A percentile compares a stretch with the other conserved stretches of the same genome.
Evolutionary conservation across 1,140 invertebrate species (phyloP).

Genomic region (Gryon sp.): DNA sequence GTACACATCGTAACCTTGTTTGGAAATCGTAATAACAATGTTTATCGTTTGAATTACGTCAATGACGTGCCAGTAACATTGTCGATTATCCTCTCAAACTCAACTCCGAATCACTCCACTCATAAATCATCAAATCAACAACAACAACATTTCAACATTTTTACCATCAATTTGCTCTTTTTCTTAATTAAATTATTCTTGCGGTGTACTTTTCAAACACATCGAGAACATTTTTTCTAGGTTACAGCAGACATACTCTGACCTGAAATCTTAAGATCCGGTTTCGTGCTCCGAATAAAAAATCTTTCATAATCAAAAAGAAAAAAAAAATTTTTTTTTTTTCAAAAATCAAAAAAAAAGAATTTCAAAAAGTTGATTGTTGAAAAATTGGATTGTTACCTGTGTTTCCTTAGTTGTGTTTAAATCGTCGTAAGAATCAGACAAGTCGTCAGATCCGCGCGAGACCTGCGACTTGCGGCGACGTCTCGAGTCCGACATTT

Average conservation of each 20-base stretch:
- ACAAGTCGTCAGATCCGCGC: constrained; percentile 75
- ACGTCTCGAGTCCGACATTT: constrained; percentile 38
- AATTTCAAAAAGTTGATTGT: constrained; percentile 20
- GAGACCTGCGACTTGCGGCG: constrained; percentile 75
- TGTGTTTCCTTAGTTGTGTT: constrained; percentile 75
- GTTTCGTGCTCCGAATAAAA: not conserved
- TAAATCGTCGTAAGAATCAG: constrained; percentile 75
- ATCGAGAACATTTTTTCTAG: not conserved
- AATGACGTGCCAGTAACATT: constrained; percentile 42
- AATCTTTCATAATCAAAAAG: too few relatives aligned
- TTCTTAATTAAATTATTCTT: not conserved
- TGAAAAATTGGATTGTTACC: too few relatives aligned
- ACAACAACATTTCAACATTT: not conserved
- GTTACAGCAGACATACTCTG: not conserved
- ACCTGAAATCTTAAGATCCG: constrained; percentile 5
- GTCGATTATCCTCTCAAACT: not conserved
- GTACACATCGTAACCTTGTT: not conserved
- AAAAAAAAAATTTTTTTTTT: too few relatives aligned
- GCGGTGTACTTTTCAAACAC: not conserved
- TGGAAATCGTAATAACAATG: constrained; percentile 24
- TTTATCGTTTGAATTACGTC: constrained; percentile 25
- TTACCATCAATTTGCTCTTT: too few relatives aligned
- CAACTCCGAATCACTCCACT: not conserved
- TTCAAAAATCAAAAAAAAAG: too few relatives aligned
- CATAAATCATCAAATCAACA: not conserved